Evolutionary conservation across 1,140 invertebrate species (phyloP).

Genomic region (Zaprionus nigranus): DNA sequence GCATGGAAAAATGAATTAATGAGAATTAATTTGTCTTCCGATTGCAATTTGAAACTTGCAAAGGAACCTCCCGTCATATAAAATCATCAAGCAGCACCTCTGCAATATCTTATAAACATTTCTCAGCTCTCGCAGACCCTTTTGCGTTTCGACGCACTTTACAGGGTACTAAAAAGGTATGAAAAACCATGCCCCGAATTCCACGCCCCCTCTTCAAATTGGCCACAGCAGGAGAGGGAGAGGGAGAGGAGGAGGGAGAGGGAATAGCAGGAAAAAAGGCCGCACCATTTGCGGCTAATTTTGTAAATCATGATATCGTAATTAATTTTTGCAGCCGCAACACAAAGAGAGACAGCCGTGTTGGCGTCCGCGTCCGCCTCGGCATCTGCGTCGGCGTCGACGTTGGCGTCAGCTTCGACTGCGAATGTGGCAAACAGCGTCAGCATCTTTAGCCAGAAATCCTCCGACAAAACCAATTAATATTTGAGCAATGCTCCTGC

Average conservation of each 20-base stretch:
- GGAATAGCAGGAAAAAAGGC: slow-evolving; percentile 40
- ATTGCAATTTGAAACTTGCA: too few relatives aligned
- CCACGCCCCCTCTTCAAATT: slow-evolving; percentile 23
- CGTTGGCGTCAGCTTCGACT: neutral
- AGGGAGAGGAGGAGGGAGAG: neutral
- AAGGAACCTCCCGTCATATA: neutral
- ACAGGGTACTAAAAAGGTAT: slow-evolving; percentile 17
- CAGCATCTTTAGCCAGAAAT: slow-evolving; percentile 69
- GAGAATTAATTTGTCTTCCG: too few relatives aligned
- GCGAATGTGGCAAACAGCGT: slow-evolving; percentile 16
- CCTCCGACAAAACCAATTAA: slow-evolving; percentile 78
- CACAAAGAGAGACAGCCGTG: slow-evolving; percentile 42
- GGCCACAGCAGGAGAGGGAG: slow-evolving; percentile 5
- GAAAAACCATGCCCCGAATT: slow-evolving; percentile 20
- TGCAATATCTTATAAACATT: neutral
- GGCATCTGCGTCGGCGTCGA: slow-evolving; percentile 20
- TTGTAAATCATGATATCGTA: slow-evolving; percentile 83
- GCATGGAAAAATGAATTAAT: too few relatives aligned
- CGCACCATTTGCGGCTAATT: slow-evolving; percentile 80
- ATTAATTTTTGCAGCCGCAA: slow-evolving; percentile 78
- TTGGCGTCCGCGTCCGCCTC: slow-evolving; percentile 18
- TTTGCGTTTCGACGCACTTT: neutral
- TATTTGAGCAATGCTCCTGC: slow-evolving; percentile 82
- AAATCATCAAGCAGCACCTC: neutral
- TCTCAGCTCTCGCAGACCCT: neutral